phyloP scores from a whole-genome alignment of 2,113 vertebrate species.

The Podilymbus podiceps region DNA sequence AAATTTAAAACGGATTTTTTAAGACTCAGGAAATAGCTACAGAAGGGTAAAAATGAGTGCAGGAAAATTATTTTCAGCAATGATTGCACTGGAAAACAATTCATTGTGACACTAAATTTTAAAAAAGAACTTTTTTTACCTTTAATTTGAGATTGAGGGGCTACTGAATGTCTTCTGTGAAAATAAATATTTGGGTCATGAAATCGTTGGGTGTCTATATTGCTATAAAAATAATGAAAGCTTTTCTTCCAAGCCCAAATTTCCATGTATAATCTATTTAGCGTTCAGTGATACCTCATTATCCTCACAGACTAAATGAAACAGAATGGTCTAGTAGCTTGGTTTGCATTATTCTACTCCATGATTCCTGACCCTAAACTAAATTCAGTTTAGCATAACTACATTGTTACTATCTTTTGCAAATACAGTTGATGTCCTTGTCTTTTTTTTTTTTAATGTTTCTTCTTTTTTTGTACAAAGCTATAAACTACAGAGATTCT shows the following conservation, averaged over 20 bases:
- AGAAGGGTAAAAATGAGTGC: neutral
- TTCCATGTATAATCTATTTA: neutral
- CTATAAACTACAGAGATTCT: neutral
- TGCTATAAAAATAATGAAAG: neutral
- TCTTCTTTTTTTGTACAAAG: neutral
- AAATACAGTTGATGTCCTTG: neutral
- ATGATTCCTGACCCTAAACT: neutral
- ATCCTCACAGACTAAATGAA: constrained; percentile 20
- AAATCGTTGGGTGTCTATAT: neutral
- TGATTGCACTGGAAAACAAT: neutral
- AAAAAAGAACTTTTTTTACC: neutral
- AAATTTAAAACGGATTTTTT: constrained; percentile 36
- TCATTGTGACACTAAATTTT: neutral
- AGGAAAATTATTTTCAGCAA: neutral
- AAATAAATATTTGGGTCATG: neutral
- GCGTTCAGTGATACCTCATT: neutral
- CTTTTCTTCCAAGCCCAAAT: neutral
- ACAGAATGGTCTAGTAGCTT: neutral
- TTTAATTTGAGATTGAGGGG: neutral
- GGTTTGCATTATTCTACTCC: neutral
- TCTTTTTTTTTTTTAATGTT: neutral
- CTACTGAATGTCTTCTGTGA: neutral
- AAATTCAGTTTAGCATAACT: neutral
- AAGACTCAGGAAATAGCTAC: constrained; percentile 14
- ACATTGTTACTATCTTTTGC: neutral